Evolutionary conservation across 2,797 vertebrate genomes (phyloP).

Genomic region (Diplodus puntazzo): DNA sequence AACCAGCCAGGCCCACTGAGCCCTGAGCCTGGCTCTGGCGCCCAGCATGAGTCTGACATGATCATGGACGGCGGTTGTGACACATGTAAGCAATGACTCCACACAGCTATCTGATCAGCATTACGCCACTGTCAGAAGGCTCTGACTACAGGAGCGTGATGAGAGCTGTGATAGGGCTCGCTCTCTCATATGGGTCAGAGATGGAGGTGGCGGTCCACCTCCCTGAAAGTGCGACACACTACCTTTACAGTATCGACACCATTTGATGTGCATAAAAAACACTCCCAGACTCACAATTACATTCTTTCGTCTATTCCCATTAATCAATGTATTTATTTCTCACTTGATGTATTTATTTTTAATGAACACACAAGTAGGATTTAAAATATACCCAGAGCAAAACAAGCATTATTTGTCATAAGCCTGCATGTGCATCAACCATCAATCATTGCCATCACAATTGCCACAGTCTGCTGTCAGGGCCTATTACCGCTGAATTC

Average conservation of each 20-base stretch:
- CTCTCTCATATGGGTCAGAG: constrained; percentile 64
- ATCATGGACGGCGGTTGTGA: constrained; percentile 82
- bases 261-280: background rate
- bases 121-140: constrained; percentile 81
- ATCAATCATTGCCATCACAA: constrained; percentile 88
- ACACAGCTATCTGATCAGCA: constrained; percentile 86
- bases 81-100: constrained; percentile 84
- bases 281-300: background rate
- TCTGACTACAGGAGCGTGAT: constrained; percentile 74
- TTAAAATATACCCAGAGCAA: constrained; percentile 74
- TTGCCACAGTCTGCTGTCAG: constrained; percentile 86
- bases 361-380: constrained; percentile 72
- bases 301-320: constrained; percentile 36
- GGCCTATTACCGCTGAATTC: constrained; percentile 88
- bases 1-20: constrained; percentile 79
- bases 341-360: constrained; percentile 73
- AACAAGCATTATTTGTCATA: constrained; percentile 82
- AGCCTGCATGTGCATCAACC: constrained; percentile 83
- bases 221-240: constrained; percentile 29
- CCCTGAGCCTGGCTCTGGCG: constrained; percentile 71
- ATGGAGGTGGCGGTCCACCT: constrained; percentile 56
- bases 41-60: constrained; percentile 79
- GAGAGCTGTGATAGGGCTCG: constrained; percentile 76
- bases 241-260: background rate
- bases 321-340: constrained; percentile 48